Conservation (phyloP, 2,797 vertebrate genomes). For the Falco columbarius region DNA sequence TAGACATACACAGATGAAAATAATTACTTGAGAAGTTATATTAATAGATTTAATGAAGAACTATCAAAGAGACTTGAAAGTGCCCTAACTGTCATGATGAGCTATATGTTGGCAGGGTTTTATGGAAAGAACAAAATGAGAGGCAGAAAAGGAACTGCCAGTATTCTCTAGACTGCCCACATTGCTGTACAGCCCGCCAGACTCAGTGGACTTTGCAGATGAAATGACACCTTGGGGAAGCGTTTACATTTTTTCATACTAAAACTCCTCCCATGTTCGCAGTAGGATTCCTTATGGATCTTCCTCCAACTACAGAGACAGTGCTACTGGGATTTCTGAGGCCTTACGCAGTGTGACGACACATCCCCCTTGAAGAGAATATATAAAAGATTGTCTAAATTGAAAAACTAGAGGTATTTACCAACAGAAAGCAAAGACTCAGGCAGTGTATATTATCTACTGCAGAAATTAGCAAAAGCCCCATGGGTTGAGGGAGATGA, state of each 20-base stretch:
- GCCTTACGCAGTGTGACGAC: background rate
- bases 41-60: constrained; percentile 47
- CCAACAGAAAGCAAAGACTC: background rate
- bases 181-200: background rate
- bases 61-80: constrained; percentile 20
- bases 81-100: background rate
- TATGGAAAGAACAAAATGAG: constrained; percentile 1
- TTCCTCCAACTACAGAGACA: background rate
- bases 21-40: constrained; percentile 28
- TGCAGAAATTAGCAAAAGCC: background rate
- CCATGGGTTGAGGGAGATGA: background rate
- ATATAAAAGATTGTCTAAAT: background rate
- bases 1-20: constrained; percentile 26
- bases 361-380: background rate
- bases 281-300: background rate
- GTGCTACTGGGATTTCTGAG: background rate
- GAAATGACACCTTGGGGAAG: background rate
- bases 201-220: background rate
- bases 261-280: background rate
- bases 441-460: background rate
- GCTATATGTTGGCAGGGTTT: background rate
- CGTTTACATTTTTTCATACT: background rate
- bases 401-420: background rate
- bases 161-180: background rate
- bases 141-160: background rate